Base-by-base conservation (phyloP, 2,113 vertebrate genomes). In the Setophaga coronata region DNA sequence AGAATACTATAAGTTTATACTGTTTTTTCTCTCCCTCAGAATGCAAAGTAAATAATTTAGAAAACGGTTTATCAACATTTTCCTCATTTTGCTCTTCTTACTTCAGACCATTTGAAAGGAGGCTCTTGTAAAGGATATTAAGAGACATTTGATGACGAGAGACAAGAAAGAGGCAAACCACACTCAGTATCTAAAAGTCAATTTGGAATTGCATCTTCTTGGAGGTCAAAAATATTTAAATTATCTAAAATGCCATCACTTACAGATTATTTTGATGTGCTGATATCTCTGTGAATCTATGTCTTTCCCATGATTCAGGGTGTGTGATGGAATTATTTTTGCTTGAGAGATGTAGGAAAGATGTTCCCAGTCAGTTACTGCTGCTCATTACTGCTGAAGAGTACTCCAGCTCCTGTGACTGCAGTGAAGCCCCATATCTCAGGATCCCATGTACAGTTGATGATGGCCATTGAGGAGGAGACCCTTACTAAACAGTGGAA, bases 381-480 rank as follows among this genome's bases (percentile, higher is more conserved):
- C 8, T 2, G 1, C 45, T 69, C 7, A 0, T 72, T 65, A 34
- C 20, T 54, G 9, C 18, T 84, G 29, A 53, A 67, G 89, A 62
- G 17, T 51, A 43, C 20, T 60, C 19, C 36, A 82, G 17, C 11
- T 93, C 7, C 53, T 48, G 26, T 53, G 34, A 47, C 24, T n/a
- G 18, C 43, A 48, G 1, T 31, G 31, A 36, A 76, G 26, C 19
- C 70, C 38, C 29, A 33, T 26, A 81, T 36, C 28, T 15, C 73
- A 84, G 33, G 17, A 87, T 65, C 36, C 14, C 13, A n/a, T 0
- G 0, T 14, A 40, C 4, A 45, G 61, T 69, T 33, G 48, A 45
- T 29, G 15, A 74, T 12, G 18, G 7, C 13, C 5, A 1, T 23
- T 50, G 18, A 70, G 56, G 9, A 60, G 26, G 7, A 84, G 10